phyloP scores from a whole-genome alignment of 2,888 invertebrate species.

The Eremobia ochroleuca region DNA sequence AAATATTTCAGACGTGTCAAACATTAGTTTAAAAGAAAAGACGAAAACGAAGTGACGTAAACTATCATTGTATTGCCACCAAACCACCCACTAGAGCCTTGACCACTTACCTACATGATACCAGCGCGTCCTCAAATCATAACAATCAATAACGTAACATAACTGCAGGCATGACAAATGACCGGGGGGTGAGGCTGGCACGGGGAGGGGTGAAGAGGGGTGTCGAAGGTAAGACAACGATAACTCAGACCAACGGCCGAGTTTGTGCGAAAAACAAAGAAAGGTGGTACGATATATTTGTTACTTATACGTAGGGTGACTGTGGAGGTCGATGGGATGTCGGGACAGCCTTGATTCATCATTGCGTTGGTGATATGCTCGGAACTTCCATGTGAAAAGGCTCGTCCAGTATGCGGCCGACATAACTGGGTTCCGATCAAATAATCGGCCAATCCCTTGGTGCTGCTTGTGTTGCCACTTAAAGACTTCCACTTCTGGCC shows the following conservation, averaged over 20 bases:
- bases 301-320: constrained; percentile 72
- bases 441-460: too few relatives aligned
- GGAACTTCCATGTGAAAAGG: background rate
- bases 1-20: background rate
- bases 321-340: background rate
- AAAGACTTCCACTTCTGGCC: background rate
- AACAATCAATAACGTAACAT: constrained; percentile 77
- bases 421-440: background rate
- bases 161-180: constrained; percentile 80
- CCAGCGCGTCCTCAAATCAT: constrained; percentile 62
- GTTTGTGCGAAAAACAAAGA: constrained; percentile 78
- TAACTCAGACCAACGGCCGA: constrained; percentile 79
- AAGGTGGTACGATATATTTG: constrained; percentile 76
- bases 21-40: background rate
- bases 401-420: background rate
- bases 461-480: background rate
- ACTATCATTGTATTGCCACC: background rate
- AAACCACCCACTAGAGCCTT: background rate
- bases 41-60: background rate
- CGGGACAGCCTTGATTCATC: background rate
- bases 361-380: background rate
- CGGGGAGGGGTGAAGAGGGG: constrained; percentile 25
- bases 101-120: constrained; percentile 41
- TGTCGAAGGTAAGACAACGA: constrained; percentile 73
- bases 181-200: constrained; percentile 52